Conservation (phyloP, 1,140 invertebrate species). For the Brachionus angularis region DNA sequence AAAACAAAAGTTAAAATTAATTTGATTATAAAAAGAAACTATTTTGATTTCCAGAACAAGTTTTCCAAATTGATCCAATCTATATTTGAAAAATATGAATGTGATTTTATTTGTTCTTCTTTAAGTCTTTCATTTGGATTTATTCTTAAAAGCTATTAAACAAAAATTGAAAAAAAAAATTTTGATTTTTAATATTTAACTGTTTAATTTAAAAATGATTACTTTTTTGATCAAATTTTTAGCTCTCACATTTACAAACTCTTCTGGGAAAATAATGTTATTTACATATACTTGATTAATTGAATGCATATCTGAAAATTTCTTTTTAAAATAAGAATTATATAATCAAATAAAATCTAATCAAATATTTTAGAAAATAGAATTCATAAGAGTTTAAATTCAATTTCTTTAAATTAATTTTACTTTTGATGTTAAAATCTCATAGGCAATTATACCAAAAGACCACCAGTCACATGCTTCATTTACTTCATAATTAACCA, state of each 20-base stretch:
- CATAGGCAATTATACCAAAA: constrained; percentile 32
- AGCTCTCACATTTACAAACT: neutral
- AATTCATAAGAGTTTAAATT: too few relatives aligned
- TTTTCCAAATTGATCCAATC: constrained; percentile 37
- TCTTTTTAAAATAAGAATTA: neutral
- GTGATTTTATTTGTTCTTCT: constrained; percentile 2
- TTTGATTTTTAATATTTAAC: neutral
- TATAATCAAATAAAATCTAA: neutral
- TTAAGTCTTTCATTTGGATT: constrained; percentile 16
- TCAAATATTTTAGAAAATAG: too few relatives aligned
- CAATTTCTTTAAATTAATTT: too few relatives aligned
- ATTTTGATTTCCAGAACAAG: neutral
- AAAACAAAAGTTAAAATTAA: too few relatives aligned
- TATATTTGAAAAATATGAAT: constrained; percentile 9
- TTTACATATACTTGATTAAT: constrained; percentile 1
- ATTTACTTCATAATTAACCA: neutral
- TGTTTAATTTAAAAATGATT: neutral
- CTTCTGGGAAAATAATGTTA: neutral
- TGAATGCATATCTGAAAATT: constrained; percentile 1
- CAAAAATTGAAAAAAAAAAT: neutral
- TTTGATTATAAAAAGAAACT: too few relatives aligned
- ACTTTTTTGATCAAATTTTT: neutral
- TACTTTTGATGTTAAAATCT: constrained; percentile 12
- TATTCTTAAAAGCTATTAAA: constrained; percentile 7
- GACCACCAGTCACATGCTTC: constrained; percentile 26